Conservation (phyloP, 2,888 invertebrate genomes). For the Drosophila tanythrix region DNA sequence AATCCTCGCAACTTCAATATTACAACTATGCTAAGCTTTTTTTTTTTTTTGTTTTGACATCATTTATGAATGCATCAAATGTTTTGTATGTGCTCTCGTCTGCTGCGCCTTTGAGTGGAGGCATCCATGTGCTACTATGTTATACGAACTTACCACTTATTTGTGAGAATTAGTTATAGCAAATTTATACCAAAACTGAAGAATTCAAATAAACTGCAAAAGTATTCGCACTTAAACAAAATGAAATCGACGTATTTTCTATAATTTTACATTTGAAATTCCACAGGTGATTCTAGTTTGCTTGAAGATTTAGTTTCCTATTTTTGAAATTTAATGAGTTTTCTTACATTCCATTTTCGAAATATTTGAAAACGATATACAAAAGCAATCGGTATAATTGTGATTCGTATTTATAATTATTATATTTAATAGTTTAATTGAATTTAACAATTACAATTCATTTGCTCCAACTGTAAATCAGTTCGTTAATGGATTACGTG, state of each 20-base stretch:
- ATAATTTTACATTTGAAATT: neutral
- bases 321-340: neutral
- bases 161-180: conserved; percentile 65
- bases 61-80: conserved; percentile 36
- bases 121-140: conserved; percentile 55
- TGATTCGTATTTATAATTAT: neutral
- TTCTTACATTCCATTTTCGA: no score
- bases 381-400: neutral
- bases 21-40: conserved; percentile 37
- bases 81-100: conserved; percentile 10
- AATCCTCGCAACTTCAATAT: conserved; percentile 57
- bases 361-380: neutral
- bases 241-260: neutral
- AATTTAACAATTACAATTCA: no score
- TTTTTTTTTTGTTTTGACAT: conserved; percentile 36
- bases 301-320: neutral
- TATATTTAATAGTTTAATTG: no score
- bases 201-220: conserved; percentile 61
- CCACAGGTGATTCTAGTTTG: neutral
- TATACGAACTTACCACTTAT: conserved; percentile 61
- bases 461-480: neutral
- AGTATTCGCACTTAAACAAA: neutral
- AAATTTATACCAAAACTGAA: conserved; percentile 75
- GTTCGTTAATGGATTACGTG: neutral
- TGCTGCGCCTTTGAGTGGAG: conserved; percentile 22